Evolutionary conservation across 2,113 vertebrate genomes (phyloP).

Genomic region (Phrynosoma blainvillii): DNA sequence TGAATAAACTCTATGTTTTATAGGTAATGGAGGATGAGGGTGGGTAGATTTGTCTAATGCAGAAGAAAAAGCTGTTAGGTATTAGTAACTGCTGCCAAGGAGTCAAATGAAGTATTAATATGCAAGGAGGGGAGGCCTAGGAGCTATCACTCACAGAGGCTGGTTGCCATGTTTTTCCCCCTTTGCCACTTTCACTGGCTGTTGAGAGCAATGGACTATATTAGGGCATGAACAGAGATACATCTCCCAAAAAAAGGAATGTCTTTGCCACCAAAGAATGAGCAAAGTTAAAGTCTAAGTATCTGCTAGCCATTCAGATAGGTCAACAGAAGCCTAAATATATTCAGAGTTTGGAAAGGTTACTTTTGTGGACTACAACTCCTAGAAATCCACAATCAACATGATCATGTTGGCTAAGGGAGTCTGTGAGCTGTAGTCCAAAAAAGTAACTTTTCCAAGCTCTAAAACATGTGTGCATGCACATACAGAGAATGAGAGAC

Average conservation of each 20-base stretch:
- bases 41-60: slow-evolving; percentile 58
- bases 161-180: neutral
- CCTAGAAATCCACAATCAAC: too few relatives aligned
- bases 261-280: neutral
- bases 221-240: neutral
- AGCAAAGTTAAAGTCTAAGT: neutral
- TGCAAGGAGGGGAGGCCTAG: slow-evolving; percentile 1
- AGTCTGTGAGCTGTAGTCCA: too few relatives aligned
- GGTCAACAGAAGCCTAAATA: too few relatives aligned
- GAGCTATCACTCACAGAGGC: neutral
- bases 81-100: slow-evolving; percentile 53
- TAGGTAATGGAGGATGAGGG: slow-evolving; percentile 63
- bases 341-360: too few relatives aligned
- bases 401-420: too few relatives aligned
- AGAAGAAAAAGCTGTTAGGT: slow-evolving; percentile 43
- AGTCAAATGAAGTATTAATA: slow-evolving; percentile 47
- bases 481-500: too few relatives aligned
- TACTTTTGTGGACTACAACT: too few relatives aligned
- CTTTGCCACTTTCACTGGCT: neutral
- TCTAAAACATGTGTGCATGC: too few relatives aligned
- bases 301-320: neutral
- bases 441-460: too few relatives aligned
- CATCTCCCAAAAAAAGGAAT: neutral
- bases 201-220: neutral
- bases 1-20: slow-evolving; percentile 67